Percentiles rank a stretch among this genome's conserved stretches.
phyloP scores from a whole-genome alignment of 2,797 vertebrate species.

The Spinus olivaceus region DNA sequence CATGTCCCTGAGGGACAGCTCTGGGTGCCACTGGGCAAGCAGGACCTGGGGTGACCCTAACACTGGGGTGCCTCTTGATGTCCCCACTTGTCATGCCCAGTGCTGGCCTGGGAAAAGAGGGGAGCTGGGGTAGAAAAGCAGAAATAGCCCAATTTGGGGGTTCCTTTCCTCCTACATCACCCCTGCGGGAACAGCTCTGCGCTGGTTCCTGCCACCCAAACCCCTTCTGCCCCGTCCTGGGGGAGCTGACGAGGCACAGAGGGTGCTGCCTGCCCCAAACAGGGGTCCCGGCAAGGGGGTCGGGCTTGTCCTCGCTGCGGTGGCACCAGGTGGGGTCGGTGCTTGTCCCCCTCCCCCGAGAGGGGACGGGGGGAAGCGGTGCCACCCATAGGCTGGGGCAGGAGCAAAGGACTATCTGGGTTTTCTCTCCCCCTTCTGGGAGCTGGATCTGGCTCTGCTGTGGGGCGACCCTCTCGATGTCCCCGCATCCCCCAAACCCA shows the following conservation, averaged over 20 bases:
- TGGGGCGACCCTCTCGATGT: fast-evolving
- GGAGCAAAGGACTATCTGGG: not conserved
- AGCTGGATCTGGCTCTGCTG: not conserved
- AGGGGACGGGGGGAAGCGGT: fast-evolving
- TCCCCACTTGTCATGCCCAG: not conserved
- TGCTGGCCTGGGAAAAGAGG: not conserved
- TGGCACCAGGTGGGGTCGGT: fast-evolving
- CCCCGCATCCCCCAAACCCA: not conserved
- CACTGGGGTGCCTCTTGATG: not conserved
- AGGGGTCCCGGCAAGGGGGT: fast-evolving
- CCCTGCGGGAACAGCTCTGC: fast-evolving
- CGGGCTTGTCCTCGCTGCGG: not conserved
- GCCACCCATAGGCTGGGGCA: not conserved
- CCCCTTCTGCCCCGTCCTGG: fast-evolving
- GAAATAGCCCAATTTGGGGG: not conserved
- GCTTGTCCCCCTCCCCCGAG: not conserved
- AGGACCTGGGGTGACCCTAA: not conserved
- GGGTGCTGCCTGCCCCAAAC: not conserved
- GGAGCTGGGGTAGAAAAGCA: not conserved
- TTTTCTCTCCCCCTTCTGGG: not conserved
- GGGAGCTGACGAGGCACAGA: no score
- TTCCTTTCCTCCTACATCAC: not conserved
- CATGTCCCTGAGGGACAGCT: not conserved
- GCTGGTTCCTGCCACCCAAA: fast-evolving
- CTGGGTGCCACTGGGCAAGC: not conserved